Evolutionary conservation across 2,888 invertebrate genomes (phyloP).

Genomic region (Campaea margaritaria): DNA sequence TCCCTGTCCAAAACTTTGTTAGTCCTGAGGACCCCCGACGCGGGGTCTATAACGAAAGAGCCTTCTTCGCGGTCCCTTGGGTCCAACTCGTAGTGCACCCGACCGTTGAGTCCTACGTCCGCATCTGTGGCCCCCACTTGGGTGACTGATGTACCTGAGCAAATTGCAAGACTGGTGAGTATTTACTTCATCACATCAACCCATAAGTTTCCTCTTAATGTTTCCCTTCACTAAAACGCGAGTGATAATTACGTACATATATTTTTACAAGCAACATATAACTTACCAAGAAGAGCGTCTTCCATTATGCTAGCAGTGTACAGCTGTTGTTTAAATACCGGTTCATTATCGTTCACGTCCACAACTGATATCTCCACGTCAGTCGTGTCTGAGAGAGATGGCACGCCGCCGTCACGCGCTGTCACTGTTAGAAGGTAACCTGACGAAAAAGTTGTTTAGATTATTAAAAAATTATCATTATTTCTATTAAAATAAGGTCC

Average conservation of each 20-base stretch:
- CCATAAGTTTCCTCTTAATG: too few relatives aligned
- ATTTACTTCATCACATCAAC: too few relatives aligned
- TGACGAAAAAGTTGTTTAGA: slow-evolving; percentile 42
- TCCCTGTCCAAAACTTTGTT: slow-evolving; percentile 96
- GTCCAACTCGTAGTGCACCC: slow-evolving; percentile 91
- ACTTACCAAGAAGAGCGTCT: slow-evolving; percentile 92
- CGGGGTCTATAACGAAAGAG: slow-evolving; percentile 96
- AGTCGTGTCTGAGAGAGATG: slow-evolving; percentile 96
- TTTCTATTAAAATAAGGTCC: too few relatives aligned
- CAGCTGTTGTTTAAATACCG: slow-evolving; percentile 92
- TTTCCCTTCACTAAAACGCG: too few relatives aligned
- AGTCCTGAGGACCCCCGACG: slow-evolving; percentile 96
- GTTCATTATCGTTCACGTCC: slow-evolving; percentile 98
- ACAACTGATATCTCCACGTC: slow-evolving; percentile 97
- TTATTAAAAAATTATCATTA: too few relatives aligned
- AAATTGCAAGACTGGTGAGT: too few relatives aligned
- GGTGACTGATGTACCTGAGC: slow-evolving; percentile 88
- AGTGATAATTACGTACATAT: too few relatives aligned
- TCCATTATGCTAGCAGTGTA: slow-evolving; percentile 94
- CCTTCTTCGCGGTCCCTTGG: slow-evolving; percentile 92
- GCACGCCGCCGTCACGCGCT: slow-evolving; percentile 96
- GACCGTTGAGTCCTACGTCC: slow-evolving; percentile 94
- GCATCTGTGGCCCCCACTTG: slow-evolving; percentile 93
- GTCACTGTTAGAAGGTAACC: slow-evolving; percentile 96
- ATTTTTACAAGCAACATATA: too few relatives aligned